These are phyloP conservation scores for Caenorhabditis sp. DNA, from an alignment of 2,888 invertebrate species.

Conservation along the genomic window DNA sequence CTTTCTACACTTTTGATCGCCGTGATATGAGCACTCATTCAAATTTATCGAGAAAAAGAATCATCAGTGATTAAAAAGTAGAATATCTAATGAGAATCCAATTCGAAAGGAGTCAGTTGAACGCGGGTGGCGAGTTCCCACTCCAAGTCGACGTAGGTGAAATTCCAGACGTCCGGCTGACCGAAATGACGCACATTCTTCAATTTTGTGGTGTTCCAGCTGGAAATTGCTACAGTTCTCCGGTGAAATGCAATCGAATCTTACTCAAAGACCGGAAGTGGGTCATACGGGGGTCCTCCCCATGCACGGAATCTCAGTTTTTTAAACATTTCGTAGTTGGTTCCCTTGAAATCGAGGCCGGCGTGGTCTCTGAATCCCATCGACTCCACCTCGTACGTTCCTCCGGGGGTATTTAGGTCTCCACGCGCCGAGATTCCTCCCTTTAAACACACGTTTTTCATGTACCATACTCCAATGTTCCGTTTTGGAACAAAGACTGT, in stretches of 20 bases:
- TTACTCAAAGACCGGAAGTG: constrained; percentile 85
- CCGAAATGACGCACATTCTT: constrained; percentile 82
- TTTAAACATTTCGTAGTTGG: constrained; percentile 76
- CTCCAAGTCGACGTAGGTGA: constrained; percentile 82
- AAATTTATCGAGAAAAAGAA: no score
- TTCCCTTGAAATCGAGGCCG: constrained; percentile 84
- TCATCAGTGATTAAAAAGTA: no score
- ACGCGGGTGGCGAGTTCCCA: constrained; percentile 68
- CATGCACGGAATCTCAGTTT: constrained; percentile 83
- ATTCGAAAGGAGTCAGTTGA: constrained; percentile 39
- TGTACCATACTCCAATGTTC: no score
- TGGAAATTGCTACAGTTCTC: no score
- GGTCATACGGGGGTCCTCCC: constrained; percentile 83
- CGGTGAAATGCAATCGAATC: no score
- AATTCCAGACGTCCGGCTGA: constrained; percentile 86
- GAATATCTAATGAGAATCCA: background rate
- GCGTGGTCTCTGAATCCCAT: constrained; percentile 86
- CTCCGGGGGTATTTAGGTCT: constrained; percentile 85
- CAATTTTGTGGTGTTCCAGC: constrained; percentile 86
- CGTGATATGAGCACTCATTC: no score
- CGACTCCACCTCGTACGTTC: constrained; percentile 84
- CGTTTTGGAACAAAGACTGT: no score
- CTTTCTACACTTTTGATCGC: no score
- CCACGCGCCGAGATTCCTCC: constrained; percentile 85
- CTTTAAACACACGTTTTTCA: constrained; percentile 1